Evolutionary conservation across 1,140 invertebrate genomes (phyloP), one percentile per base, ranked within the genome.

Genomic region (Brachionus paranguensis): DNA sequence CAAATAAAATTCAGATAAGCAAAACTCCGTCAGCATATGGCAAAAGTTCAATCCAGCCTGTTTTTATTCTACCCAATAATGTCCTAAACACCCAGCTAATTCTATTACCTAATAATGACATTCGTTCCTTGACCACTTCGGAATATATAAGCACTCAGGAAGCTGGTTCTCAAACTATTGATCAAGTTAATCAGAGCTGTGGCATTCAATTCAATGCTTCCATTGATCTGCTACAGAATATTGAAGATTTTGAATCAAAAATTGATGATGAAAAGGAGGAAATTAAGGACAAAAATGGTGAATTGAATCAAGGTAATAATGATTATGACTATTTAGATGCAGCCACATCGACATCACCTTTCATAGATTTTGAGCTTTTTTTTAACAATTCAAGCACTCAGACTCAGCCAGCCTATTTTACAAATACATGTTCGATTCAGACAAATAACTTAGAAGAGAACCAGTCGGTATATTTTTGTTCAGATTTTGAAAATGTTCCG

Each of bases 281-380:
- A 17, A 55, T 37, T n/a, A 72, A 41, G 41, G 68, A 72, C n/a
- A 37, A 72, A 17, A 17, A n/a, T n/a, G 14, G 17, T 37, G 29
- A 12, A 41, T 17, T 20, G 12, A 41, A 43, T n/a, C n/a, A n/a
- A 45, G n/a, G n/a, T 6, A 37, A 24, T 37, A 29, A 50, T 29
- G 72, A 76, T 47, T 76, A 76, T 76, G 72, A 76, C 47, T 76
- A 29, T 76, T 76, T 76, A n/a, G 72, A 76, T 76, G 72, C 72
- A 76, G 72, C 72, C n/a, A 76, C 72, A 47, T 76, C 72, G 6
- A 76, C 72, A 8, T 76, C 72, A 11, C 72, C 72, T 27, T 47
- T 76, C 27, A 24, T 47, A 14, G 72, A 76, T 76, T 24, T 76
- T 47, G 72, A 76, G 10, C 27, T 76, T 12, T 76, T 76, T 6